A percentile compares a stretch with the other conserved stretches of the same genome.
These are phyloP conservation scores for Parus major DNA, from an alignment of 2,113 vertebrate species.

Conservation along the genomic window DNA sequence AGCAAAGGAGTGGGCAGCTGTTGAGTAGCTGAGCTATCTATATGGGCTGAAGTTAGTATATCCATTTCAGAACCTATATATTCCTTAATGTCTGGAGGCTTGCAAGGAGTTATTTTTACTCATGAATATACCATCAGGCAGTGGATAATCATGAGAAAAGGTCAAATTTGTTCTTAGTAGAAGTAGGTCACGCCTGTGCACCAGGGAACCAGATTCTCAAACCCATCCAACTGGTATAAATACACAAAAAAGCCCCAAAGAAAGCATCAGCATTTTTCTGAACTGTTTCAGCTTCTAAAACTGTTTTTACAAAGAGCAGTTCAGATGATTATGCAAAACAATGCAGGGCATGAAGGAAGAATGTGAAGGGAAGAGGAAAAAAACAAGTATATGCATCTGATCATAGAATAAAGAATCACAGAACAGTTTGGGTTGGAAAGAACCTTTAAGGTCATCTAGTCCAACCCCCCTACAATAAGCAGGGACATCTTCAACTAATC, in stretches of 20 bases:
- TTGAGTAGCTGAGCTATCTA: background rate
- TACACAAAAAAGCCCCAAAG: too few species aligned
- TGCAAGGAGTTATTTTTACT: slow-evolving; percentile 1
- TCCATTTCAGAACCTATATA: background rate
- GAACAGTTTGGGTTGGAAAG: background rate
- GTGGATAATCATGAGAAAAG: background rate
- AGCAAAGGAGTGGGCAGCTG: slow-evolving; percentile 26
- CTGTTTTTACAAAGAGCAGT: background rate
- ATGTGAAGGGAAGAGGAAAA: background rate
- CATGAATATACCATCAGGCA: background rate
- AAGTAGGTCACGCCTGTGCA: background rate
- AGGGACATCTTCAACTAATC: background rate
- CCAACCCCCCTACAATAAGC: background rate
- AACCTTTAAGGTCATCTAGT: background rate
- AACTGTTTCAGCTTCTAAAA: background rate
- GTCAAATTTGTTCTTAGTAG: background rate
- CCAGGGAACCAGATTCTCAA: background rate
- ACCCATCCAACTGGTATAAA: background rate
- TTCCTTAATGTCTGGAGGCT: background rate
- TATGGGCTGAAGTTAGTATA: background rate
- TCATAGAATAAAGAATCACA: background rate
- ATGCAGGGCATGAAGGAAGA: background rate
- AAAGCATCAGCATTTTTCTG: background rate
- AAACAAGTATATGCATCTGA: background rate
- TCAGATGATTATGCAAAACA: background rate